Evolutionary conservation across 2,113 vertebrate species (phyloP), one percentile per base, ranked within the genome.

Genomic region (Hemichromis elongatus): DNA sequence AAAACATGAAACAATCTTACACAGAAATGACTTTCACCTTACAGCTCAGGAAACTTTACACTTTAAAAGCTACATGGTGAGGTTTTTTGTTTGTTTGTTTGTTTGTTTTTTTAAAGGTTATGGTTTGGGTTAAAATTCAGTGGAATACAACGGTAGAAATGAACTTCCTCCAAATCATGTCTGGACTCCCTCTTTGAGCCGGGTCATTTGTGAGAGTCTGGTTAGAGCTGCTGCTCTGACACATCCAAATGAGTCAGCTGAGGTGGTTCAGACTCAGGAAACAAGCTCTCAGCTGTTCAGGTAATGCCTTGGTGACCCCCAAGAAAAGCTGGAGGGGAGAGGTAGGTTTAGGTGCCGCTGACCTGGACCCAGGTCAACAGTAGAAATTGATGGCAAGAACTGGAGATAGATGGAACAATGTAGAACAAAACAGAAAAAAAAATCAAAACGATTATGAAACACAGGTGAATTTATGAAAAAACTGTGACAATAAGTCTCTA

Each of bases 91-190:
- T n/a, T n/a, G n/a, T n/a, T n/a, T n/a, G n/a, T n/a, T n/a, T n/a
- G n/a, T n/a, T n/a, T n/a, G n/a, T 35, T 35, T 11, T 42, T 42
- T 45, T 42, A 37, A 19, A 4, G 30, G 57, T 61, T 4, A 35
- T 7, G 59, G 18, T 63, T 63, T 63, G 59, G 30, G 59, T 40
- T 66, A 66, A 1, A 66, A 21, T 66, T 40, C 33, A 66, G 11
- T 0, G 0, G 3, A 40, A 14, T 21, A 40, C 7, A 40, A 2
- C 12, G 2, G 1, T 12, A 35, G 59, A 63, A 19, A 35, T 12
- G 30, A n/a, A 18, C 59, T 63, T 63, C 59, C 35, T 0, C 0
- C 59, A 1, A 10, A 5, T 59, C 16, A 30, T 0, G 0, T n/a
- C n/a, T 66, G 61, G 19, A 0, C 11, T 40, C 35, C 0, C 3